These are phyloP conservation scores for Tyria jacobaeae DNA, from an alignment of 2,888 invertebrate species.

Conservation along the genomic window DNA sequence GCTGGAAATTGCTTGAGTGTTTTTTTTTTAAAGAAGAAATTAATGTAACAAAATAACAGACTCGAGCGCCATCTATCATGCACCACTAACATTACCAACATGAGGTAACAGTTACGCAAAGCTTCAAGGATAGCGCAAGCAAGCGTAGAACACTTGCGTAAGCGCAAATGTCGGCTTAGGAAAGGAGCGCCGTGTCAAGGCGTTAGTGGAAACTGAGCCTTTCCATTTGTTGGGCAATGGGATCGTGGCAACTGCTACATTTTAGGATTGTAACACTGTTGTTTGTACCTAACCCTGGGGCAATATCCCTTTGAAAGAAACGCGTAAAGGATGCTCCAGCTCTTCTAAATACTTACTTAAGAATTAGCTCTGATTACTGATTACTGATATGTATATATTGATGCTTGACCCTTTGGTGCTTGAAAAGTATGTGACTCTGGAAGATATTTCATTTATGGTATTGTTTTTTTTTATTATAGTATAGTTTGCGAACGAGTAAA, in stretches of 20 bases:
- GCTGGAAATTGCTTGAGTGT: not conserved
- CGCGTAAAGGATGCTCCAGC: not conserved
- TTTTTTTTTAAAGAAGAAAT: not conserved
- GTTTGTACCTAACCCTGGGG: not conserved
- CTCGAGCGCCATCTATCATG: conserved; percentile 18
- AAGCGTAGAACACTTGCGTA: conserved; percentile 57
- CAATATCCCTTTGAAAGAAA: too few relatives aligned
- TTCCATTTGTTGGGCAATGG: conserved; percentile 75
- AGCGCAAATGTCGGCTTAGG: conserved; percentile 77
- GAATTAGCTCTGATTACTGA: not conserved
- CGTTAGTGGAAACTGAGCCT: conserved; percentile 62
- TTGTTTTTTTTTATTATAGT: too few relatives aligned
- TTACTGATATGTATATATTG: too few relatives aligned
- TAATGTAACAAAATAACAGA: not conserved
- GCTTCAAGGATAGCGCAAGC: conserved; percentile 59
- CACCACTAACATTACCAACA: conserved; percentile 24
- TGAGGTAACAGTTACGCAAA: conserved; percentile 60
- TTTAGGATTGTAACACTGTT: conserved; percentile 10
- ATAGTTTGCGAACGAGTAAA: too few relatives aligned
- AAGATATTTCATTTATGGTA: too few relatives aligned
- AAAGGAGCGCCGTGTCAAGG: conserved; percentile 79
- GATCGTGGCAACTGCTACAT: conserved; percentile 61
- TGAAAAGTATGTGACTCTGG: too few relatives aligned
- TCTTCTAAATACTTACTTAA: not conserved
- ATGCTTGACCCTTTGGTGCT: too few relatives aligned